phyloP scores from a whole-genome alignment of 92 coral and sea anemone species.

The Actinernus sp. region DNA sequence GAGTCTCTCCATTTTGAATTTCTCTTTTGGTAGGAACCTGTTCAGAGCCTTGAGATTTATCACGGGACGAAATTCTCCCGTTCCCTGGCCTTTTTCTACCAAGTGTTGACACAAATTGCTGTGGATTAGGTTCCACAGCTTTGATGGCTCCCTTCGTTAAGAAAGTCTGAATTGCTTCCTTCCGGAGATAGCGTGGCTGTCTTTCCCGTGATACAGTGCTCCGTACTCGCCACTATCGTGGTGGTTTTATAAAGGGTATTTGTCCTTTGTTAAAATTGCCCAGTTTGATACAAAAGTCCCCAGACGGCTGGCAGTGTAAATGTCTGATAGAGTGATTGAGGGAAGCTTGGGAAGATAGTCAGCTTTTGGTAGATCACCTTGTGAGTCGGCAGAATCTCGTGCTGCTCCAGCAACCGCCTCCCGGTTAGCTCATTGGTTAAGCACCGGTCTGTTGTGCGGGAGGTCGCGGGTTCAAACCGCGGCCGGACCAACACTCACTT shows the following conservation, averaged over 20 bases:
- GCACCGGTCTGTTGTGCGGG: too few species aligned
- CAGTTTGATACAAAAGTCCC: slow-evolving; percentile 44
- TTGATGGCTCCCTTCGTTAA: slow-evolving; percentile 42
- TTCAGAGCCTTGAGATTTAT: slow-evolving; percentile 45
- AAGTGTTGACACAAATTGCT: slow-evolving; percentile 48
- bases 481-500: too few species aligned
- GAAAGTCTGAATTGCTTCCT: slow-evolving; percentile 34
- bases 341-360: slow-evolving; percentile 41
- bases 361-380: slow-evolving; percentile 21
- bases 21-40: slow-evolving; percentile 44
- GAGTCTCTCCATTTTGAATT: too few species aligned
- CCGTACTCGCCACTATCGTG: slow-evolving; percentile 54
- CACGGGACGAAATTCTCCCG: slow-evolving; percentile 38
- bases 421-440: too few species aligned
- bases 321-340: slow-evolving; percentile 8
- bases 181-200: slow-evolving; percentile 18
- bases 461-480: too few species aligned
- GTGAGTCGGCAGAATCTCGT: slow-evolving; percentile 21
- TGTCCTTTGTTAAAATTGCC: slow-evolving; percentile 45
- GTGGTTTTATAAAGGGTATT: slow-evolving; percentile 38
- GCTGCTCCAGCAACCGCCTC: slow-evolving; percentile 35
- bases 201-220: slow-evolving; percentile 25
- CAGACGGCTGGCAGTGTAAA: slow-evolving; percentile 43
- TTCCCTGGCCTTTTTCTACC: slow-evolving; percentile 22
- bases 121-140: slow-evolving; percentile 13